Conservation (phyloP, 1,140 invertebrate genomes). For the Drosophila guanche region DNA sequence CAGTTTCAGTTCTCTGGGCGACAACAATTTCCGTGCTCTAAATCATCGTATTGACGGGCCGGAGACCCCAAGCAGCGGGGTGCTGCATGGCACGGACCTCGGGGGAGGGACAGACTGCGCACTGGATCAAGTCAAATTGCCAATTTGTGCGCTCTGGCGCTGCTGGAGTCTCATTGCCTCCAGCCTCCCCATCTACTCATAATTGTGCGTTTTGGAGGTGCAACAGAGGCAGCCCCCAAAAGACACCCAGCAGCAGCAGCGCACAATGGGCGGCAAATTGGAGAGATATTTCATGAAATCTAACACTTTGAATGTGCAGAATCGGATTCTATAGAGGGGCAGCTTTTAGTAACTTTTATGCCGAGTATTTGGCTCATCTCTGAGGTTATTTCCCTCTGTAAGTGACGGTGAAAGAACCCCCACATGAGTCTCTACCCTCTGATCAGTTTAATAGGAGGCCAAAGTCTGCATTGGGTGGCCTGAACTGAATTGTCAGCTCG, state of each 20-base stretch:
- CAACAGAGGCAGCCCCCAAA: conserved; percentile 9
- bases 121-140: conserved; percentile 73
- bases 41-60: conserved; percentile 73
- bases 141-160: conserved; percentile 69
- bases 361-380: background rate
- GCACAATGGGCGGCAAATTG: conserved; percentile 57
- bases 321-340: too few species aligned
- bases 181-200: conserved; percentile 17
- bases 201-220: conserved; percentile 52
- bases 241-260: background rate
- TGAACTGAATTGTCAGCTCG: conserved; percentile 62
- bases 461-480: background rate
- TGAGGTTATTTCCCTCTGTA: background rate
- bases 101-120: too few species aligned
- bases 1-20: conserved; percentile 6
- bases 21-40: conserved; percentile 63
- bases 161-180: conserved; percentile 18
- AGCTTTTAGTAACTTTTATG: too few species aligned
- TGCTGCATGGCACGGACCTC: conserved; percentile 21
- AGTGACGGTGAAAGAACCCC: background rate
- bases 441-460: conserved; percentile 59
- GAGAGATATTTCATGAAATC: background rate
- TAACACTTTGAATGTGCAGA: too few species aligned
- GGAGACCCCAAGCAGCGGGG: conserved; percentile 52
- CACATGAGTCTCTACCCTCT: conserved; percentile 19